phyloP scores from a whole-genome alignment of 2,888 invertebrate genomes.

The Dione juno region DNA sequence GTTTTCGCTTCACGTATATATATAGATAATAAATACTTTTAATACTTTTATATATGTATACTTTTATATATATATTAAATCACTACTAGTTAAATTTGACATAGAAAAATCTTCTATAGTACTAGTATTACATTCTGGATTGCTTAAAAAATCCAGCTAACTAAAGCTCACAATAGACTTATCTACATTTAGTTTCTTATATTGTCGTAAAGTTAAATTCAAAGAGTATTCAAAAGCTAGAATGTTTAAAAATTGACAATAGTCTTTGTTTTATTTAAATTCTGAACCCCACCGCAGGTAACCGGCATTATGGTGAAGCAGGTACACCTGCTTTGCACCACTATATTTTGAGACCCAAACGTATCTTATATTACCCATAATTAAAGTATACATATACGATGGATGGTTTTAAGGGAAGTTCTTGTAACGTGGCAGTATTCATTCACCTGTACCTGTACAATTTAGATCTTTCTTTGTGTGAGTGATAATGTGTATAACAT shows the following conservation, averaged over 20 bases:
- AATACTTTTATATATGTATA: too few species aligned
- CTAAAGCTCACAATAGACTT: neutral
- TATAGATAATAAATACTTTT: too few species aligned
- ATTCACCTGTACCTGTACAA: slow-evolving; percentile 77
- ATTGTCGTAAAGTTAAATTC: neutral
- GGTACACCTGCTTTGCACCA: slow-evolving; percentile 68
- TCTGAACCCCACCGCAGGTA: slow-evolving; percentile 60
- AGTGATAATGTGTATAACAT: slow-evolving; percentile 35
- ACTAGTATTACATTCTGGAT: too few species aligned
- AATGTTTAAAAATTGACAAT: slow-evolving; percentile 3
- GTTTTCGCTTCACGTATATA: too few species aligned
- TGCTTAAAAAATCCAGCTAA: neutral
- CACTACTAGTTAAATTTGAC: too few species aligned
- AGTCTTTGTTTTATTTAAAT: slow-evolving; percentile 12
- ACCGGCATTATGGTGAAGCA: slow-evolving; percentile 69
- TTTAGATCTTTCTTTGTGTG: slow-evolving; percentile 58
- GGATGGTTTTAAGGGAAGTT: slow-evolving; percentile 51
- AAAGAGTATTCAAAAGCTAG: neutral
- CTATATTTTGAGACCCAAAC: slow-evolving; percentile 43
- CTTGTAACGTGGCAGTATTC: slow-evolving; percentile 56
- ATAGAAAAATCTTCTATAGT: too few species aligned
- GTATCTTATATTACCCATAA: neutral
- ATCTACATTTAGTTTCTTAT: neutral
- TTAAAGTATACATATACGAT: slow-evolving; percentile 50
- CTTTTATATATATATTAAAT: too few species aligned